Conservation (phyloP, 2,888 invertebrate species). For the Volucella inflata region DNA sequence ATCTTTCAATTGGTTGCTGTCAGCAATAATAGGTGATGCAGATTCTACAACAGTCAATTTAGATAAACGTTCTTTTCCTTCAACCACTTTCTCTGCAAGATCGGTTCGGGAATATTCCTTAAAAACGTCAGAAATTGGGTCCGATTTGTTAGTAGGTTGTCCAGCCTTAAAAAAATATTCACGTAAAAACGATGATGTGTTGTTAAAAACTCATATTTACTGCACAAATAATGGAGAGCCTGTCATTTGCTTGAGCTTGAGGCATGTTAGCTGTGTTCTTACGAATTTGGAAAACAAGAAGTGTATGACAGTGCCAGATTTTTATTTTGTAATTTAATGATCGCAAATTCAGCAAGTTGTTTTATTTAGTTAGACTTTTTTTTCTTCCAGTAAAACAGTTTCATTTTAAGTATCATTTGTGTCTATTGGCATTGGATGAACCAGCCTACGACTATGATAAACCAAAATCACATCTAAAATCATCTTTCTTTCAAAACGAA, state of each 20-base stretch:
- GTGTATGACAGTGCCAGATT: too few species aligned
- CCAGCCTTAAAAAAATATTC: constrained; percentile 77
- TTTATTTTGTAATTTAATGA: too few species aligned
- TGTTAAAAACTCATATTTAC: constrained; percentile 1
- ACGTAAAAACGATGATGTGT: not conserved
- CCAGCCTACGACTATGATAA: too few species aligned
- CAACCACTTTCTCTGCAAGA: constrained; percentile 78
- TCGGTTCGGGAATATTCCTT: constrained; percentile 77
- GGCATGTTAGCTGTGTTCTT: constrained; percentile 23
- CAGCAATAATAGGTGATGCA: constrained; percentile 73
- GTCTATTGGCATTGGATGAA: too few species aligned
- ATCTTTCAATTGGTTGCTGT: constrained; percentile 76
- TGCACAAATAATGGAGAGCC: constrained; percentile 55
- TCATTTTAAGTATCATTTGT: too few species aligned
- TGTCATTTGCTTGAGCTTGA: constrained; percentile 29
- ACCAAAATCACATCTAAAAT: too few species aligned
- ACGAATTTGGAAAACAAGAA: constrained; percentile 8
- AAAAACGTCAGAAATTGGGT: constrained; percentile 69
- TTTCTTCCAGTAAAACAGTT: too few species aligned
- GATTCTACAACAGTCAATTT: not conserved
- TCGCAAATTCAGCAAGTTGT: too few species aligned
- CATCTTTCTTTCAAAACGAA: too few species aligned
- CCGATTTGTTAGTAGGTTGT: constrained; percentile 9
- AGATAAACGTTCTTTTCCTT: constrained; percentile 68
- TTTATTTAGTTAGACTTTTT: too few species aligned